Evolutionary conservation across 2,888 invertebrate species (phyloP).

Genomic region (Sesia apiformis): DNA sequence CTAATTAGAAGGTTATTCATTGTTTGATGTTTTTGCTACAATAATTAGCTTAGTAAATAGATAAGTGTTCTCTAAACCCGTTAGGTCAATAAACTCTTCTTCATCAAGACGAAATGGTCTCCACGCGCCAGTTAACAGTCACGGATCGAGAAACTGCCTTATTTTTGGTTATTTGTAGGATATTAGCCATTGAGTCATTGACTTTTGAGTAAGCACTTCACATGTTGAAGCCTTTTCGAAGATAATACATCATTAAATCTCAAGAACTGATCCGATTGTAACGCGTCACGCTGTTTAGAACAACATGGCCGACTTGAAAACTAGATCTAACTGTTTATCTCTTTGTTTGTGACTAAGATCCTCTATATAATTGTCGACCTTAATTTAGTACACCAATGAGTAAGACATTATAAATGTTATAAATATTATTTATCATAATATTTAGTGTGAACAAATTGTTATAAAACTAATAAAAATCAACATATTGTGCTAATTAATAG

Average conservation of each 20-base stretch:
- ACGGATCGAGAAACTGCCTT: conserved; percentile 18
- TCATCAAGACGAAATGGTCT: conserved; percentile 16
- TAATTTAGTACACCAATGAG: conserved; percentile 20
- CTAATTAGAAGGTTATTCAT: too few relatives aligned
- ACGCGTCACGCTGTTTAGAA: conserved; percentile 30
- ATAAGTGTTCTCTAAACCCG: conserved; percentile 1
- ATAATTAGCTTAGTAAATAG: neutral
- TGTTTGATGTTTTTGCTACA: too few relatives aligned
- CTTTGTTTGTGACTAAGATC: conserved; percentile 26
- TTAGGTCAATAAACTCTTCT: conserved; percentile 22
- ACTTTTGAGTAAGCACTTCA: neutral
- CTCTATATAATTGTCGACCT: conserved; percentile 32
- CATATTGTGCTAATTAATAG: too few relatives aligned
- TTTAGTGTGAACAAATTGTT: too few relatives aligned
- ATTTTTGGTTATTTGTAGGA: neutral
- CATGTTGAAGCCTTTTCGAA: neutral
- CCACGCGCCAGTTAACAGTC: conserved; percentile 26
- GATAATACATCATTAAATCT: too few relatives aligned
- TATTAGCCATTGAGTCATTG: neutral
- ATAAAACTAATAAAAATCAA: too few relatives aligned
- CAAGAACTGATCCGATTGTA: conserved; percentile 13
- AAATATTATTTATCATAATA: too few relatives aligned
- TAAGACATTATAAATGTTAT: too few relatives aligned
- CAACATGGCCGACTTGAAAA: conserved; percentile 41
- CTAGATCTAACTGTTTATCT: conserved; percentile 51